Evolutionary conservation across 1,140 invertebrate species (phyloP), one percentile per base, ranked within the genome.

Genomic region (Bombus sibiricus): DNA sequence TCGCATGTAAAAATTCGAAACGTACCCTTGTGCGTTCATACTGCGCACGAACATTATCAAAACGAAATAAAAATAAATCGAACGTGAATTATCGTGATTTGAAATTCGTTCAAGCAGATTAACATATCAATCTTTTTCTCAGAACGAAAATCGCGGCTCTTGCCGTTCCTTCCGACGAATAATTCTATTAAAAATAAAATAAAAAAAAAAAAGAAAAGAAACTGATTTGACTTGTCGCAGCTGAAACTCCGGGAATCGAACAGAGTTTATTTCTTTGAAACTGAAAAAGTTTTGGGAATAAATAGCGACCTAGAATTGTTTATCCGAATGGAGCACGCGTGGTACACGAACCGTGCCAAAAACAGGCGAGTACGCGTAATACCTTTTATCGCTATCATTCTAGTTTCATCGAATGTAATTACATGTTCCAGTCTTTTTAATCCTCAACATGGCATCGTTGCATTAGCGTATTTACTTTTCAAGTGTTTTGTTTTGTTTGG

Each of bases 41-140:
- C 18, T 0, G 47, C 47, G 18, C 5, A 22, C 59, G 59, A 62
- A 10, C 10, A 62, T n/a, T n/a, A 28, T 62, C 59, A 13, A 62
- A n/a, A n/a, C 10, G 28, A 62, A n/a, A 13, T 28, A 22, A n/a
- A 62, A 9, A n/a, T n/a, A 62, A n/a, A n/a, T 12, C 10, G 37
- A 28, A 72, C 39, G 13, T 6, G 34, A 68, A 12, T 37, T 12
- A 37, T 28, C 62, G 64, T 25, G 62, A 78, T 5, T 18, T 22
- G n/a, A 47, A 59, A 28, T 76, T 73, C 64, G 47, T 68, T 69
- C 59, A 69, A 80, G 28, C 68, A n/a, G 69, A 57, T 81, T 59
- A 81, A 85, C 84, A 85, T 85, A 85, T 85, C 84, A 85, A 32
- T 66, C 37, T 64, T 43, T 57, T 13, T 68, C 59, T 22, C 28